Percentiles rank a stretch among this genome's conserved stretches.
phyloP scores from a whole-genome alignment of 1,140 invertebrate genomes.

The Proctacanthus coquilletti region DNA sequence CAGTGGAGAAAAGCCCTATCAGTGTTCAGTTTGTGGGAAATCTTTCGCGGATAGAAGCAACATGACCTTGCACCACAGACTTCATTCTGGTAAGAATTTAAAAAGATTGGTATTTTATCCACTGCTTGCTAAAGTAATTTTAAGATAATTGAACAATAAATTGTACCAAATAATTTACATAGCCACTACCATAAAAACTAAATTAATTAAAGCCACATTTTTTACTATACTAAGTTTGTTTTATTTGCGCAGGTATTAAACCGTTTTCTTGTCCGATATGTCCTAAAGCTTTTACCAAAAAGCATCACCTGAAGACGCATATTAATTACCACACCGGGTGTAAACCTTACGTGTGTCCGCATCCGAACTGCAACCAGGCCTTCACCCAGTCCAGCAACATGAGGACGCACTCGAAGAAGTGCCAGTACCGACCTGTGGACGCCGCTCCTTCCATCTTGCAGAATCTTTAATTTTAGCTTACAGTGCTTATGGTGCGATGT shows the following conservation, averaged over 20 bases:
- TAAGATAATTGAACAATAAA: not conserved
- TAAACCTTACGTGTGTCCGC: conserved; percentile 58
- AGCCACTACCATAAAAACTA: not conserved
- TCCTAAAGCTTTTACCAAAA: conserved; percentile 74
- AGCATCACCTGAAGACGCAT: conserved; percentile 70
- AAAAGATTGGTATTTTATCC: not conserved
- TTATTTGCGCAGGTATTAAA: conserved; percentile 47
- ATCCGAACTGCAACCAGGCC: conserved; percentile 49
- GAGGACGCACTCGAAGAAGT: conserved; percentile 62
- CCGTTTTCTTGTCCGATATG: conserved; percentile 77
- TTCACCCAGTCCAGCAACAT: conserved; percentile 68
- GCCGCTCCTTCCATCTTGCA: too few species aligned
- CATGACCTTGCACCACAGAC: conserved; percentile 60
- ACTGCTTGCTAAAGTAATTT: not conserved
- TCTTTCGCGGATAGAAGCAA: conserved; percentile 62
- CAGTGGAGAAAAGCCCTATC: conserved; percentile 34
- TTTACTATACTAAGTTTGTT: not conserved
- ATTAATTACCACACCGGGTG: conserved; percentile 64
- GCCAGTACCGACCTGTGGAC: conserved; percentile 29
- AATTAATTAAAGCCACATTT: not conserved
- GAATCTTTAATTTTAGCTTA: too few species aligned
- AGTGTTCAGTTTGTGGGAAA: conserved; percentile 27
- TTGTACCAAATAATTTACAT: not conserved
- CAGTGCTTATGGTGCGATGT: too few species aligned
- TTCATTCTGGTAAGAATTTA: conserved; percentile 44